Evolutionary conservation across 2,888 invertebrate species (phyloP).

Genomic region (Geophilus truncorum): DNA sequence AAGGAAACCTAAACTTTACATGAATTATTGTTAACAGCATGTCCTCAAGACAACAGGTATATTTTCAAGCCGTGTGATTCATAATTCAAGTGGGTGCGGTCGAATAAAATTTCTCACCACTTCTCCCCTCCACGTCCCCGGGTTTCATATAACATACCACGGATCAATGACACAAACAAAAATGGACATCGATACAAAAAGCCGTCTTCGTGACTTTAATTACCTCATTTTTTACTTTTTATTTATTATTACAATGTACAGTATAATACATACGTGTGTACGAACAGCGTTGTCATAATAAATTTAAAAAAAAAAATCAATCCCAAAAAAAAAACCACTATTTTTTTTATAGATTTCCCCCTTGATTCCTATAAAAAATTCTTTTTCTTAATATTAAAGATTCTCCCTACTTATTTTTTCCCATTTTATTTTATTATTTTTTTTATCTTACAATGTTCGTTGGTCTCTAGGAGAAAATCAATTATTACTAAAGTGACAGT

Average conservation of each 20-base stretch:
- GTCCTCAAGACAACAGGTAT: background rate
- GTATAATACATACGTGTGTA: too few relatives aligned
- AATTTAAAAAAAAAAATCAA: background rate
- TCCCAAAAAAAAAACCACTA: background rate
- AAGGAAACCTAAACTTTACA: background rate
- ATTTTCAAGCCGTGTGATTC: background rate
- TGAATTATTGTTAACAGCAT: background rate
- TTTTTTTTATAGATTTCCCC: background rate
- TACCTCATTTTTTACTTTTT: background rate
- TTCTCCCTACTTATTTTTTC: background rate
- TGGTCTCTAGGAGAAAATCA: background rate
- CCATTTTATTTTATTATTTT: background rate
- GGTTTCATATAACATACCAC: background rate
- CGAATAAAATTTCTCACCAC: background rate
- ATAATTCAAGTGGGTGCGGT: background rate
- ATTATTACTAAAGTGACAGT: slow-evolving; percentile 4
- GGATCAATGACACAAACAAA: background rate
- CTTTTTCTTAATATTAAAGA: background rate
- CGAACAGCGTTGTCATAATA: too few relatives aligned
- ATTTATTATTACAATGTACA: too few relatives aligned
- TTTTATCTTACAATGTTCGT: background rate
- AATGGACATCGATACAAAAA: background rate
- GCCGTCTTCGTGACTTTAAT: background rate
- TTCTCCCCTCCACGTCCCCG: too few relatives aligned
- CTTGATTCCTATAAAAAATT: background rate